Evolutionary conservation across 2,888 invertebrate genomes (phyloP).

Genomic region (Urechis unicinctus): DNA sequence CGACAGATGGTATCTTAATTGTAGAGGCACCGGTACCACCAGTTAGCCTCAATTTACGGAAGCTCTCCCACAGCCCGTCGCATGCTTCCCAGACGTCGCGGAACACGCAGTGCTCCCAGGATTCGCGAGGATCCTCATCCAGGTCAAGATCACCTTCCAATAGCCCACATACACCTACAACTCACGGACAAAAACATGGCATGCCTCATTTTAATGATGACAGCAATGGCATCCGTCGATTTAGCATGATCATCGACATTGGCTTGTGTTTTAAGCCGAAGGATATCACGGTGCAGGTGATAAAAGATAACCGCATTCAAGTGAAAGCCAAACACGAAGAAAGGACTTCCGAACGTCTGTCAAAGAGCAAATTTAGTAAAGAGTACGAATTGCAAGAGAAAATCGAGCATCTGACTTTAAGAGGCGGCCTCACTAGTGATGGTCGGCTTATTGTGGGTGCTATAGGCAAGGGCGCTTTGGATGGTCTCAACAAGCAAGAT

Average conservation of each 20-base stretch:
- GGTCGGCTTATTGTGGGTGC: constrained; percentile 22
- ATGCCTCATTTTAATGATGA: constrained; percentile 13
- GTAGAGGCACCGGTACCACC: constrained; percentile 23
- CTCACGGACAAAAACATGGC: constrained; percentile 9
- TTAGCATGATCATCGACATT: constrained; percentile 16
- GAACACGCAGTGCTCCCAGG: neutral
- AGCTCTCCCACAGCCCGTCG: constrained; percentile 18
- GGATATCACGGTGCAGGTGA: constrained; percentile 23
- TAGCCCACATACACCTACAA: constrained; percentile 18
- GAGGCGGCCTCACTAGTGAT: constrained; percentile 16
- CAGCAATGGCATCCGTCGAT: constrained; percentile 4
- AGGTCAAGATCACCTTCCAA: constrained; percentile 19
- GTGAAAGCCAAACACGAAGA: constrained; percentile 27
- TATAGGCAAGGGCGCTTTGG: constrained; percentile 20
- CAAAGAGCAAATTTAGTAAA: constrained; percentile 22
- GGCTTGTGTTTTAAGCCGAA: constrained; percentile 18
- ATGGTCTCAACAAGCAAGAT: neutral
- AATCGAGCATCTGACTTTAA: constrained; percentile 21
- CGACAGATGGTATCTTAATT: constrained; percentile 20
- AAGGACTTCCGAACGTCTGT: constrained; percentile 20
- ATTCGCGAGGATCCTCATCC: constrained; percentile 5
- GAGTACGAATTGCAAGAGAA: constrained; percentile 24
- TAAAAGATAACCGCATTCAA: constrained; percentile 23
- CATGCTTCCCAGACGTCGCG: constrained; percentile 20
- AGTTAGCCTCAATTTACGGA: constrained; percentile 15